These are phyloP conservation scores for Conger conger DNA, from an alignment of 2,113 vertebrate species.

Conservation along the genomic window DNA sequence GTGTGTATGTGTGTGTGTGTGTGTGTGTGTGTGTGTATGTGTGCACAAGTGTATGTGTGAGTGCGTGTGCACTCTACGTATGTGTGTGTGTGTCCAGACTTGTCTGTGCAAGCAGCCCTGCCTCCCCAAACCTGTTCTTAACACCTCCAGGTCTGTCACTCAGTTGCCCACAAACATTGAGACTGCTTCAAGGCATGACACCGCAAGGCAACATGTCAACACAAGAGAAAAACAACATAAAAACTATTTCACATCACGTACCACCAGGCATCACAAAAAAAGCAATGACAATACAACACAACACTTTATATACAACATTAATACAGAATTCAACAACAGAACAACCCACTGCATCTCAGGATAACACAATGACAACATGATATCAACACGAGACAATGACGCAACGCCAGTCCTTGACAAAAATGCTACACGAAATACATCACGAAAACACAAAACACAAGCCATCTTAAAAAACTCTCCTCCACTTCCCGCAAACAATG, in stretches of 20 bases:
- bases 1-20: slow-evolving; percentile 6
- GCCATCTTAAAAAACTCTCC: no score
- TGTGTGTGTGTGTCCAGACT: slow-evolving; percentile 3
- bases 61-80: no score
- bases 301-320: background rate
- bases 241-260: background rate
- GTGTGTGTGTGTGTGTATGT: slow-evolving; percentile 5
- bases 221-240: no score
- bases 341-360: background rate
- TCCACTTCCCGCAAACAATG: background rate
- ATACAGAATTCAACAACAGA: background rate
- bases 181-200: background rate
- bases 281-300: background rate
- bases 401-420: background rate
- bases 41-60: background rate
- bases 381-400: background rate
- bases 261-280: background rate
- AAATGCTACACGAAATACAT: background rate
- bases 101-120: background rate
- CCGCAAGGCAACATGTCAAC: background rate
- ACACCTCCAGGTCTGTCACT: background rate
- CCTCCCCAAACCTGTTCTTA: background rate
- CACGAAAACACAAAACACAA: background rate
- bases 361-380: background rate
- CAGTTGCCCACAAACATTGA: background rate